A percentile compares a stretch with the other conserved stretches of the same genome.
Conservation (phyloP, 2,888 invertebrate genomes). For the Papilio elwesi region DNA sequence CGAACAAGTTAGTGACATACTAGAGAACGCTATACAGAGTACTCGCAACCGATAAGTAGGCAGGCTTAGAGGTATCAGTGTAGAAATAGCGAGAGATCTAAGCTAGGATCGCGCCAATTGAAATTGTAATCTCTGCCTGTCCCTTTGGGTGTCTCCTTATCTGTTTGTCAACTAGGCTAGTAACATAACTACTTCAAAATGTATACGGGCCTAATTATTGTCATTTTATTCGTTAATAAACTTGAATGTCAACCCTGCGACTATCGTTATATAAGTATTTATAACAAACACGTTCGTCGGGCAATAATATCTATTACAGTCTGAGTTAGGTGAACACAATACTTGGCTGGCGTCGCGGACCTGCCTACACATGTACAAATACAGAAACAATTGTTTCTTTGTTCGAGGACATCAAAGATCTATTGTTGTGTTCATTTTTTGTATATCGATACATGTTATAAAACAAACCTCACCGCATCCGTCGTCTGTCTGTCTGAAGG, state of each 20-base stretch:
- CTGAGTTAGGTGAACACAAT: conserved; percentile 6
- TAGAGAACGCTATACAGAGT: no score
- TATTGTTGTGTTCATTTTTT: conserved; percentile 1
- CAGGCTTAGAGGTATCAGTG: no score
- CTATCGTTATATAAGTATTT: not conserved
- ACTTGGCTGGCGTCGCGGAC: conserved; percentile 6
- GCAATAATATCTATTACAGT: conserved; percentile 15
- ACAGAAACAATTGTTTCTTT: conserved; percentile 3
- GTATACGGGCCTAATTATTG: not conserved
- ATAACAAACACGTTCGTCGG: not conserved
- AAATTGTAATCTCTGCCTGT: no score
- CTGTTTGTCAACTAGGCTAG: no score
- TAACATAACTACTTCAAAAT: not conserved
- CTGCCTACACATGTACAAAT: not conserved
- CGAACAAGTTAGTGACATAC: no score
- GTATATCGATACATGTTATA: not conserved
- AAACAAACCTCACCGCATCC: not conserved
- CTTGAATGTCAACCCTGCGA: not conserved
- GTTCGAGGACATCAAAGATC: conserved; percentile 3
- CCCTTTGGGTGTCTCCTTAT: no score
- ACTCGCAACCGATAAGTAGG: no score
- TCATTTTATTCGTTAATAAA: not conserved
- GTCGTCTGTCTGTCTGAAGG: not conserved
- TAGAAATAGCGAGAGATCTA: no score
- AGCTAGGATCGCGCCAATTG: no score